Evolutionary conservation across 2,888 invertebrate species (phyloP).

Genomic region (Caenorhabditis becei): DNA sequence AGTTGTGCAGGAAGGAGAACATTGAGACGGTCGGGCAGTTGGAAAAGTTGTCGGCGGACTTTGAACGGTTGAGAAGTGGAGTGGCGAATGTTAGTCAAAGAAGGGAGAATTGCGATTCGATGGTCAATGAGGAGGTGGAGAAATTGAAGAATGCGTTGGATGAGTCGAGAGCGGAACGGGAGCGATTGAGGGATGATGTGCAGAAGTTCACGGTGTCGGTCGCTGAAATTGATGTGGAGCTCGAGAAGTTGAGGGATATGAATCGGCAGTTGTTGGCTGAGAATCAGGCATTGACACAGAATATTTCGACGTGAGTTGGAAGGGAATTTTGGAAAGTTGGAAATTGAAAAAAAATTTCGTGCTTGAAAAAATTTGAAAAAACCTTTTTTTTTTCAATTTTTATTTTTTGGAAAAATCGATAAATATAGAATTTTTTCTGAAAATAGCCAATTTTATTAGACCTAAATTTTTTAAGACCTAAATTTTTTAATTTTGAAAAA

Average conservation of each 20-base stretch:
- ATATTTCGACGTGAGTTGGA: constrained; percentile 51
- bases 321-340: too few relatives aligned
- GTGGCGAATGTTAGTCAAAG: constrained; percentile 62
- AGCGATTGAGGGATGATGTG: constrained; percentile 68
- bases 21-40: constrained; percentile 70
- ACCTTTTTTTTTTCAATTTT: too few relatives aligned
- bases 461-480: too few relatives aligned
- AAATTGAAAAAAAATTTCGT: too few relatives aligned
- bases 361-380: too few relatives aligned
- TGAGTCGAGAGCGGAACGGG: constrained; percentile 67
- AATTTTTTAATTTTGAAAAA: too few relatives aligned
- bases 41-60: constrained; percentile 68
- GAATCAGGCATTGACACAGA: constrained; percentile 60
- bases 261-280: constrained; percentile 71
- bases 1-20: constrained; percentile 74
- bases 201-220: constrained; percentile 70
- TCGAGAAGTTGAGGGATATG: constrained; percentile 67
- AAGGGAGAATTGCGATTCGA: constrained; percentile 47
- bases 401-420: too few relatives aligned
- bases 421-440: too few relatives aligned
- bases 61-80: constrained; percentile 67
- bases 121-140: constrained; percentile 69
- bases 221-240: constrained; percentile 69
- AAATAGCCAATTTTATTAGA: too few relatives aligned
- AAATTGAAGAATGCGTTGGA: constrained; percentile 70